Percentiles rank a stretch among this genome's conserved stretches.
Evolutionary conservation across 2,113 vertebrate genomes (phyloP).

Genomic region (Brevimyrus niger): DNA sequence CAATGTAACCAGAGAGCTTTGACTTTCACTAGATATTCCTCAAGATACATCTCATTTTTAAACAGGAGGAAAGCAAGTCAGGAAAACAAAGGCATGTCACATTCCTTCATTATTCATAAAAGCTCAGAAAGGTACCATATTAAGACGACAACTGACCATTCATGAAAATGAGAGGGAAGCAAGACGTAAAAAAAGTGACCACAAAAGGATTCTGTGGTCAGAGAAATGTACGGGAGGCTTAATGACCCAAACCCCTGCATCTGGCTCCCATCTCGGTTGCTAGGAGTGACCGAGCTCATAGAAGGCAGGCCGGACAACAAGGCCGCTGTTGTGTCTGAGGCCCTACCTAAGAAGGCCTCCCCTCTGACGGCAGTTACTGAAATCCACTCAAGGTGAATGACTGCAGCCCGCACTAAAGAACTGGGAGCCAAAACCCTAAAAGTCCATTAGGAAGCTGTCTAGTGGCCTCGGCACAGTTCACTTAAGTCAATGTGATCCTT

Average conservation of each 20-base stretch:
- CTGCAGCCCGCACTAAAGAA: neutral
- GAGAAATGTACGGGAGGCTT: constrained; percentile 9
- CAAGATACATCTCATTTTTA: neutral
- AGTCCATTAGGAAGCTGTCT: neutral
- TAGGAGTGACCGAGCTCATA: constrained; percentile 32
- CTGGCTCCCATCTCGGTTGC: constrained; percentile 37
- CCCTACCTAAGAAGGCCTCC: constrained; percentile 8
- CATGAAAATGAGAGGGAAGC: constrained; percentile 19
- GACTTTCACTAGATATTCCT: neutral
- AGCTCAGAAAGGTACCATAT: neutral
- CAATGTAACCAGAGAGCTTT: neutral
- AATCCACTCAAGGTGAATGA: neutral
- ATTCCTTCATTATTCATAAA: neutral
- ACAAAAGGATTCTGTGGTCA: constrained; percentile 14
- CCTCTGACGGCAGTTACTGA: constrained; percentile 3
- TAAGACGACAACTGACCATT: neutral
- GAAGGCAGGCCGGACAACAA: constrained; percentile 31
- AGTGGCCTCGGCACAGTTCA: neutral
- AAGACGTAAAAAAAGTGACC: constrained; percentile 14
- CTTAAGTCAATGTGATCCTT: neutral
- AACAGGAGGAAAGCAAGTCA: neutral
- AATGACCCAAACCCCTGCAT: constrained; percentile 30
- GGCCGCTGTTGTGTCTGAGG: constrained; percentile 32
- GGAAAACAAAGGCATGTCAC: neutral
- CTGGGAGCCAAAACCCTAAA: neutral